A percentile compares a stretch with the other conserved stretches of the same genome.
These are phyloP conservation scores for Phenganax stokvisi DNA, from an alignment of 92 coral and sea anemone genomes.

Conservation along the genomic window DNA sequence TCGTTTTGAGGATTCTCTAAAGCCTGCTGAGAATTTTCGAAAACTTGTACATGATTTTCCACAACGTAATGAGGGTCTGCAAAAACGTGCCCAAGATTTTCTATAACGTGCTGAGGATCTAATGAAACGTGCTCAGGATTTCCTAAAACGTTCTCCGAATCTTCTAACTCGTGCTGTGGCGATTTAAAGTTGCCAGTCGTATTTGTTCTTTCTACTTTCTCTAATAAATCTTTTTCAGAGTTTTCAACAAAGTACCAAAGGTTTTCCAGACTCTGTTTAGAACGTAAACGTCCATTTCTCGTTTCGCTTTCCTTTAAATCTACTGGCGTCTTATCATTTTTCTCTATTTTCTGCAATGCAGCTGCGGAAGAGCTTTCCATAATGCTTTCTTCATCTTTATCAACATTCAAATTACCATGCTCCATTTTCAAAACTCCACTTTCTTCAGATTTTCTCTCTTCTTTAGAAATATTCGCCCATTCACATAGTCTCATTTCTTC, in stretches of 20 bases:
- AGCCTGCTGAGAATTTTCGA: conserved; percentile 11
- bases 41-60: conserved; percentile 14
- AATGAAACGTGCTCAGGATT: no score
- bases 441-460: not conserved
- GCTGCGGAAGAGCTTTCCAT: no score
- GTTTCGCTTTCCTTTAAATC: no score
- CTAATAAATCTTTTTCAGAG: conserved; percentile 30
- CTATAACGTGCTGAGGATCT: conserved; percentile 20
- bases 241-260: conserved; percentile 26
- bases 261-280: no score
- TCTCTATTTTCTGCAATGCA: no score
- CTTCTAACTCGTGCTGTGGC: no score
- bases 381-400: not conserved
- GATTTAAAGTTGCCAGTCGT: no score
- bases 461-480: conserved; percentile 41
- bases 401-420: not conserved
- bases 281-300: no score
- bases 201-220: conserved; percentile 16
- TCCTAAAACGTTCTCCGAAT: no score
- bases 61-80: conserved; percentile 10
- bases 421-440: not conserved
- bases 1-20: not conserved
- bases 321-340: no score
- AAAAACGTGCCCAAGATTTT: conserved; percentile 11
- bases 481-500: conserved; percentile 60